These are phyloP conservation scores for Argentina silus DNA, from an alignment of 2,797 vertebrate species.

Conservation along the genomic window DNA sequence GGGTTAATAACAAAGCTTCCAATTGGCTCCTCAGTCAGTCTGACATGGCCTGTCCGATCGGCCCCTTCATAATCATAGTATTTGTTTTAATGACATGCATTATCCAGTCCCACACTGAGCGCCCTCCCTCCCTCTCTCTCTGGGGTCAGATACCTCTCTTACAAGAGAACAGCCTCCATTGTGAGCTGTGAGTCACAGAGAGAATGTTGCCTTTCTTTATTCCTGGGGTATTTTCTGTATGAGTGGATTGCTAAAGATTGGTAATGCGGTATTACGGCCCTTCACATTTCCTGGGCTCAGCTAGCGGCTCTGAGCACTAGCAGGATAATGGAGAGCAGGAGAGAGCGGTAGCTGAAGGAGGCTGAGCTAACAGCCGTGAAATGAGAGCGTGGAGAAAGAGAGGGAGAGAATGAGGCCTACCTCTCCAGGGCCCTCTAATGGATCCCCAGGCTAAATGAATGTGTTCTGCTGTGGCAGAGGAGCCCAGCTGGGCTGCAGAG, in stretches of 20 bases:
- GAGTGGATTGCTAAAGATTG: slow-evolving; percentile 68
- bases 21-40: slow-evolving; percentile 44
- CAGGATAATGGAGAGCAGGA: slow-evolving; percentile 65
- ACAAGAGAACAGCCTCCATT: not conserved
- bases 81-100: slow-evolving; percentile 51
- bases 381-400: slow-evolving; percentile 69
- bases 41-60: slow-evolving; percentile 45
- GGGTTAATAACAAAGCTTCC: slow-evolving; percentile 16
- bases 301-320: slow-evolving; percentile 31
- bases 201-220: slow-evolving; percentile 59
- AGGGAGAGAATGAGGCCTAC: slow-evolving; percentile 47
- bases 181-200: slow-evolving; percentile 58
- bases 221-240: slow-evolving; percentile 66
- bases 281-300: slow-evolving; percentile 60
- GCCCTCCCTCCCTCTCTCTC: slow-evolving; percentile 17
- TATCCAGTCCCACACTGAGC: slow-evolving; percentile 32
- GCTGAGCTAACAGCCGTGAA: slow-evolving; percentile 75
- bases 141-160: slow-evolving; percentile 12
- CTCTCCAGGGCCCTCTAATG: slow-evolving; percentile 62
- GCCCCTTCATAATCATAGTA: slow-evolving; percentile 48
- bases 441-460: slow-evolving; percentile 64
- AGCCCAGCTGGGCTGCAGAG: slow-evolving; percentile 52
- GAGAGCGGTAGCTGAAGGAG: slow-evolving; percentile 59
- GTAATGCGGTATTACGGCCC: slow-evolving; percentile 65
- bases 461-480: slow-evolving; percentile 53